These are phyloP conservation scores for Proteles cristata DNA, from an alignment of 2,113 vertebrate species.

Conservation along the genomic window DNA sequence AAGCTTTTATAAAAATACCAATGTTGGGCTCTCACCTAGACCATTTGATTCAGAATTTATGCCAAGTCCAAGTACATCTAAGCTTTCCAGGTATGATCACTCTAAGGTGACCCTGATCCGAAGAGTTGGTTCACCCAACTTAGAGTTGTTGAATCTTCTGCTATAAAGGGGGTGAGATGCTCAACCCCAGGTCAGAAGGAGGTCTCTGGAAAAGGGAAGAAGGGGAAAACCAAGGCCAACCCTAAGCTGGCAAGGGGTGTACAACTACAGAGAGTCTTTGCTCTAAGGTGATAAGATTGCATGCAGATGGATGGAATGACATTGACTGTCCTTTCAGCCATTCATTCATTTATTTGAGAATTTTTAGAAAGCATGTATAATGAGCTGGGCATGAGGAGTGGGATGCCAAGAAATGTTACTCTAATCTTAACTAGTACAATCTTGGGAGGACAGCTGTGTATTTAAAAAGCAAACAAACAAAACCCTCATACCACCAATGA, in stretches of 20 bases:
- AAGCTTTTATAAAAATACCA: background rate
- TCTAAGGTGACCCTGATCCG: background rate
- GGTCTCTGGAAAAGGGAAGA: background rate
- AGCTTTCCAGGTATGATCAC: background rate
- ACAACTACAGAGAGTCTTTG: background rate
- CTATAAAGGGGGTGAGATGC: background rate
- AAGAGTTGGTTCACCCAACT: background rate
- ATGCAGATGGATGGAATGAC: background rate
- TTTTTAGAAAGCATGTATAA: background rate
- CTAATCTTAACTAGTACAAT: background rate
- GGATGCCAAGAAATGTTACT: background rate
- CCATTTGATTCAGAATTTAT: conserved; percentile 17
- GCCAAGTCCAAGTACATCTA: background rate
- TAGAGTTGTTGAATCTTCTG: background rate
- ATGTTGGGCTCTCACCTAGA: background rate
- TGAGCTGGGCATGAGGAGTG: background rate
- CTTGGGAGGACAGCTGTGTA: background rate
- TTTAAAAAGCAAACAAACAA: background rate
- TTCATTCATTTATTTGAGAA: background rate
- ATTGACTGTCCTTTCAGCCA: background rate
- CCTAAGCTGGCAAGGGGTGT: background rate
- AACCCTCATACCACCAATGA: background rate
- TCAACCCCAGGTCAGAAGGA: background rate
- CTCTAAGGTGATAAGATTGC: background rate
- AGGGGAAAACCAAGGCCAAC: background rate